These are phyloP conservation scores for human DNA, from an alignment of 2,113 vertebrate genomes.

Conservation along the genomic window GRCh38 chr16:16027001-16027500, in stretches of 20 bases:
- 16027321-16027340: not conserved
- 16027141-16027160: not conserved
- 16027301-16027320: not conserved
- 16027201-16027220: not conserved
- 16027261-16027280: not conserved
- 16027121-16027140: not conserved
- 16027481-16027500: not conserved
- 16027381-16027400: not conserved
- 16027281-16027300: rapidly evolving
- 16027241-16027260: not conserved
- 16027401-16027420: too few species aligned
- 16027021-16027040: not conserved
- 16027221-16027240: not conserved
- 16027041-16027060: not conserved
- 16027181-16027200: not conserved
- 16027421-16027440: not conserved
- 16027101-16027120: not conserved
- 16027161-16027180: not conserved
- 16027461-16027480: rapidly evolving
- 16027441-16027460: rapidly evolving
- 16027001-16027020: not conserved
- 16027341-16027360: not conserved
- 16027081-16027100: rapidly evolving
- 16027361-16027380: not conserved
- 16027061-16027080: not conserved